phyloP scores from a whole-genome alignment of 2,797 vertebrate species.

The Astyanax mexicanus region DNA sequence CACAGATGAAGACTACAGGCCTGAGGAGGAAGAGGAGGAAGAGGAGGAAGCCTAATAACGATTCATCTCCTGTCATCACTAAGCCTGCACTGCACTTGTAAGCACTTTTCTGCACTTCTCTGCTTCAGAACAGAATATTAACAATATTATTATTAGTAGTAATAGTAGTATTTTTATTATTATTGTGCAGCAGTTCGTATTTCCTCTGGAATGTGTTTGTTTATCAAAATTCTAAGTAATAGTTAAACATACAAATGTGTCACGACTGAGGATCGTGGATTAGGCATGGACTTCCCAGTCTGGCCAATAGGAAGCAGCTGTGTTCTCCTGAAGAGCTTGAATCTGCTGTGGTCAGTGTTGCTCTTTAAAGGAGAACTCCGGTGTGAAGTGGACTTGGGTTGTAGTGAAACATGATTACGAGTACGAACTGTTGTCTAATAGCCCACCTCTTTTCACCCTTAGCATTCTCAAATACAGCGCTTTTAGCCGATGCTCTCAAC shows the following conservation, averaged over 20 bases:
- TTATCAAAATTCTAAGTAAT: no score
- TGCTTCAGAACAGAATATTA: not conserved
- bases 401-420: not conserved
- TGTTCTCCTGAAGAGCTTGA: not conserved
- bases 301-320: not conserved
- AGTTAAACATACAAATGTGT: no score
- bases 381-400: not conserved
- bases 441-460: no score
- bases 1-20: constrained; percentile 61
- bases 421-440: no score
- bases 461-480: no score
- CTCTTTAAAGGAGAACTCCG: no score
- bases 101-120: not conserved
- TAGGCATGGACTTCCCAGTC: no score
- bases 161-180: not conserved
- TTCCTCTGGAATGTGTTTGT: no score
- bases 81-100: not conserved
- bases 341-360: not conserved
- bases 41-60: not conserved
- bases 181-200: no score
- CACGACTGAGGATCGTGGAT: no score
- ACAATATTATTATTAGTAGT: fast-evolving
- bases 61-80: not conserved
- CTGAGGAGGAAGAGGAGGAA: constrained; percentile 40
- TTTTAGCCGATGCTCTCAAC: no score